phyloP scores from a whole-genome alignment of 2,113 vertebrate genomes.

The Sylvietta virens region DNA sequence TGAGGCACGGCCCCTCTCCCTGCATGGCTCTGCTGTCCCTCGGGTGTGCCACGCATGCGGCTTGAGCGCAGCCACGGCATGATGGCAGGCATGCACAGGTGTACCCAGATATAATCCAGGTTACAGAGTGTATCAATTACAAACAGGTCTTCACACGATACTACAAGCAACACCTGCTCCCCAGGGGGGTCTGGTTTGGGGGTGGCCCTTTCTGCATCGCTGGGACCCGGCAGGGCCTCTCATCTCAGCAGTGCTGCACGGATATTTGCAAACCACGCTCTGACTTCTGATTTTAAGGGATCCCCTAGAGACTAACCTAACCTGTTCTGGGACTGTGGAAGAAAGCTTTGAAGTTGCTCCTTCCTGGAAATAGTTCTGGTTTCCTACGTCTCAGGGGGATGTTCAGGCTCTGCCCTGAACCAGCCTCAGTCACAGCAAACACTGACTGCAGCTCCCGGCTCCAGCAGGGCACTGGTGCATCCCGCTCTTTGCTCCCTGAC shows the following conservation, averaged over 20 bases:
- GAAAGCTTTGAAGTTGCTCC: conserved; percentile 26
- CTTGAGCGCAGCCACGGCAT: background rate
- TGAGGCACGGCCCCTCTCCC: background rate
- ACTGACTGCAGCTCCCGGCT: background rate
- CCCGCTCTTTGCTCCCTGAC: background rate
- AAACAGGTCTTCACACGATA: accelerated
- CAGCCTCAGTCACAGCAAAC: background rate
- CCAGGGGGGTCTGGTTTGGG: background rate
- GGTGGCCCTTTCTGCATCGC: background rate
- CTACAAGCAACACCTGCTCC: background rate
- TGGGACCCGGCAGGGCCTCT: background rate
- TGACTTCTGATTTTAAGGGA: background rate
- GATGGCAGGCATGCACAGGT: background rate
- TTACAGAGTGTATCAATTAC: accelerated
- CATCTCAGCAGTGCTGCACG: background rate
- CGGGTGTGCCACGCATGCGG: background rate
- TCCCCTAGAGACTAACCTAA: background rate
- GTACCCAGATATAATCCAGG: accelerated
- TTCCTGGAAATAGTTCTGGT: conserved; percentile 26
- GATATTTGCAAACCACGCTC: background rate
- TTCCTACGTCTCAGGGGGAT: background rate
- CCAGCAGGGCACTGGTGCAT: background rate
- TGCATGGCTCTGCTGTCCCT: background rate
- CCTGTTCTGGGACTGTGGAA: background rate
- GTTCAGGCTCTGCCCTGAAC: background rate